These are phyloP conservation scores for Chaetorhynchus papuensis DNA, from an alignment of 2,113 vertebrate genomes.

Conservation along the genomic window DNA sequence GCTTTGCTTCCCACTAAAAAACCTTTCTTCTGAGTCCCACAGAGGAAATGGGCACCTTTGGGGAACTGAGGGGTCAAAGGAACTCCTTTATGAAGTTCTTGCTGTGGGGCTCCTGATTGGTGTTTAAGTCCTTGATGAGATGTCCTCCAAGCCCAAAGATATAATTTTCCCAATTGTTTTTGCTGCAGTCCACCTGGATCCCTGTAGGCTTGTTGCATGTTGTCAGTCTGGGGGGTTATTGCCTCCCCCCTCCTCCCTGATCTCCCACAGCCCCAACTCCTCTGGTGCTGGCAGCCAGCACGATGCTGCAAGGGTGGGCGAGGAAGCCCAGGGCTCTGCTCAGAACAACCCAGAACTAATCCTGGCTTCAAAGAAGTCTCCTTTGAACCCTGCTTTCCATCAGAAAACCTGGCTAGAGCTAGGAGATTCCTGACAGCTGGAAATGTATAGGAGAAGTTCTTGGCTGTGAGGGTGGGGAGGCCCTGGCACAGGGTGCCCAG, in stretches of 20 bases:
- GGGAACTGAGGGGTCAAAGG: not conserved
- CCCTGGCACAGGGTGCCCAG: not conserved
- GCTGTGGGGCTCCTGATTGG: not conserved
- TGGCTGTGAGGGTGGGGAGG: rapidly evolving
- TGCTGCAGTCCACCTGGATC: not conserved
- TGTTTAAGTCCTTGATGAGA: not conserved
- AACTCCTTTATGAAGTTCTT: not conserved
- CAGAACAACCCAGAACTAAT: not conserved
- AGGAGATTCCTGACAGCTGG: not conserved
- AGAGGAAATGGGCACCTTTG: not conserved
- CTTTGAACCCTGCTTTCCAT: not conserved
- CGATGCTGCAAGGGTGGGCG: rapidly evolving
- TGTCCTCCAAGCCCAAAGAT: not conserved
- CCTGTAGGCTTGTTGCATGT: rapidly evolving
- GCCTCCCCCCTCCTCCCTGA: not conserved
- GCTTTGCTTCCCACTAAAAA: not conserved
- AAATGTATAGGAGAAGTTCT: not conserved
- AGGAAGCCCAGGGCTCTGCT: not conserved
- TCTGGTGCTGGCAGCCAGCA: not conserved
- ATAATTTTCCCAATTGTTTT: rapidly evolving
- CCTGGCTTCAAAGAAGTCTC: not conserved
- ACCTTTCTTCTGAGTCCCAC: not conserved
- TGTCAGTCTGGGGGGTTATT: not conserved
- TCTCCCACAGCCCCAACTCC: rapidly evolving
- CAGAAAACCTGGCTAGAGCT: not conserved